Percentiles rank a stretch among this genome's conserved stretches.
Conservation (phyloP, 2,113 vertebrate genomes). For the Eclectus roratus region DNA sequence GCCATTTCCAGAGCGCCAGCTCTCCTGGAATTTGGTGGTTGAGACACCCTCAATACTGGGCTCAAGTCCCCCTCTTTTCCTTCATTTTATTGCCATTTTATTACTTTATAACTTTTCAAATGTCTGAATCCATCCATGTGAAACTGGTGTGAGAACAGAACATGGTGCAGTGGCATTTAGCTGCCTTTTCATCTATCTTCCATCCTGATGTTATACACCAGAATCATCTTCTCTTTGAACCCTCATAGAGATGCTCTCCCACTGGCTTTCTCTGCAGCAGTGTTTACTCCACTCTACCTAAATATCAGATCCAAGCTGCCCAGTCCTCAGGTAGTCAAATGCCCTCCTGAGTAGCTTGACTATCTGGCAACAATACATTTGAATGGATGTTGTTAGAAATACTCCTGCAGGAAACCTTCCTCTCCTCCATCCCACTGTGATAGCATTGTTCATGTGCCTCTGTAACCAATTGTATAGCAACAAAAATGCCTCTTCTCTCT, state of each 20-base stretch:
- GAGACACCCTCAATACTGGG: background rate
- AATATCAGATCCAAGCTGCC: background rate
- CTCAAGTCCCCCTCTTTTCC: background rate
- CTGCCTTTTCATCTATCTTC: background rate
- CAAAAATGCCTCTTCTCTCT: background rate
- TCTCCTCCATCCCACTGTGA: background rate
- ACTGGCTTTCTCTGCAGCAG: background rate
- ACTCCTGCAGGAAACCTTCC: background rate
- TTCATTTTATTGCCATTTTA: background rate
- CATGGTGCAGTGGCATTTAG: background rate
- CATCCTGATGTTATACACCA: background rate
- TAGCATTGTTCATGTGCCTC: background rate
- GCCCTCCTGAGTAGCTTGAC: background rate
- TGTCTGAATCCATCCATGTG: rapidly evolving
- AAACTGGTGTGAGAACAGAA: background rate
- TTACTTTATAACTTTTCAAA: background rate
- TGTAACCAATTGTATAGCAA: background rate
- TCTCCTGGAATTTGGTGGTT: background rate
- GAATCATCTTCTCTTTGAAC: background rate
- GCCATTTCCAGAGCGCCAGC: background rate
- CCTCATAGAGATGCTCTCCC: background rate
- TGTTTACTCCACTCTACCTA: background rate
- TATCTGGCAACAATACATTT: background rate
- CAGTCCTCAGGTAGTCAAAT: background rate
- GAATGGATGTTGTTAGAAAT: background rate